phyloP scores from a whole-genome alignment of 2,888 invertebrate species.

The Laspeyria flexula region DNA sequence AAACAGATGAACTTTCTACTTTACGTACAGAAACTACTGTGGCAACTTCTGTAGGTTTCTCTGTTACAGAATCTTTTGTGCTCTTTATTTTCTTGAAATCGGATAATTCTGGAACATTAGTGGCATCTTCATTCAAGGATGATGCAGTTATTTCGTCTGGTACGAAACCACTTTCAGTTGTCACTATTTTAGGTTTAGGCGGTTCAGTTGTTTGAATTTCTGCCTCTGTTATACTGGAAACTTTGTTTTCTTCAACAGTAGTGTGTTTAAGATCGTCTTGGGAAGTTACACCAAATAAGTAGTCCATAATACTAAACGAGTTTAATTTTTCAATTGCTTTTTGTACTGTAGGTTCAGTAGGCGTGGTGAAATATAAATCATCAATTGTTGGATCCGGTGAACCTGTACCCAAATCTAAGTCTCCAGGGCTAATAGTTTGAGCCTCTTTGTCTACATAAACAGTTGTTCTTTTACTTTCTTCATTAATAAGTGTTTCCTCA shows the following conservation, averaged over 20 bases:
- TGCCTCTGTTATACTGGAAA: slow-evolving; percentile 40
- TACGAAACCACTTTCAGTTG: slow-evolving; percentile 71
- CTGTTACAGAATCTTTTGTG: slow-evolving; percentile 34
- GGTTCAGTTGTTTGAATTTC: slow-evolving; percentile 58
- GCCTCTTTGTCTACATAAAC: slow-evolving; percentile 46
- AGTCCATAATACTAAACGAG: slow-evolving; percentile 75
- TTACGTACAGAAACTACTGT: slow-evolving; percentile 46
- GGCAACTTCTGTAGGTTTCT: slow-evolving; percentile 22
- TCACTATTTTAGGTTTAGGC: slow-evolving; percentile 55
- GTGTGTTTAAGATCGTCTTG: slow-evolving; percentile 53
- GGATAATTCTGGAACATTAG: slow-evolving; percentile 21
- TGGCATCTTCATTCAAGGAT: slow-evolving; percentile 25
- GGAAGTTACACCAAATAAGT: slow-evolving; percentile 72
- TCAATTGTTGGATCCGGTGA: slow-evolving; percentile 73
- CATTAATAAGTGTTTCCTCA: slow-evolving; percentile 36
- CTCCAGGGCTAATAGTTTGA: slow-evolving; percentile 63
- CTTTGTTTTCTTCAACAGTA: slow-evolving; percentile 38
- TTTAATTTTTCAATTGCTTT: slow-evolving; percentile 62
- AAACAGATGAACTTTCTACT: slow-evolving; percentile 66
- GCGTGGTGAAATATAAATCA: slow-evolving; percentile 59
- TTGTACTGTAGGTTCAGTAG: slow-evolving; percentile 60
- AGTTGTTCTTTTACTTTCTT: slow-evolving; percentile 40
- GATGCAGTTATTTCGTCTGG: slow-evolving; percentile 76
- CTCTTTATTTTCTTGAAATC: slow-evolving; percentile 36
- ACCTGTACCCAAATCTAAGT: slow-evolving; percentile 74